Percentiles rank a stretch among this genome's conserved stretches.
Conservation (phyloP, 92 coral and sea anemone species). For the Hydrozoanthus gracilis region DNA sequence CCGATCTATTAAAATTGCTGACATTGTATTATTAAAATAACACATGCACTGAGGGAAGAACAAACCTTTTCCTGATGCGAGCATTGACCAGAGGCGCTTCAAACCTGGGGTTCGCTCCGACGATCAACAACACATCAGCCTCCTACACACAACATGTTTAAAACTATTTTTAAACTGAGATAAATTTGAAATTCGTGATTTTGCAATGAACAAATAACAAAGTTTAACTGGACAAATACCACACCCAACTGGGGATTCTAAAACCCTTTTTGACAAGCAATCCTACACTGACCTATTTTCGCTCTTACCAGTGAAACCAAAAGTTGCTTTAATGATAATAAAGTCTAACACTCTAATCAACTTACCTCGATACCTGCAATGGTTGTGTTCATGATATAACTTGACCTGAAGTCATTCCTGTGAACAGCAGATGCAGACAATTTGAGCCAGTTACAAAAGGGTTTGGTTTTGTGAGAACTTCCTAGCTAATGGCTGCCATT, state of each 20-base stretch:
- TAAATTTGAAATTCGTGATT: too few species aligned
- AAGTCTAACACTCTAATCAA: too few species aligned
- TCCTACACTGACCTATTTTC: too few species aligned
- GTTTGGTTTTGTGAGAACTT: background rate
- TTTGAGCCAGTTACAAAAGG: background rate
- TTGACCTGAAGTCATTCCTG: slow-evolving; percentile 97
- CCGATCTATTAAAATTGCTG: background rate
- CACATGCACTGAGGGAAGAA: background rate
- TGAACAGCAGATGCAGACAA: background rate
- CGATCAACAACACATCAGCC: slow-evolving; percentile 93
- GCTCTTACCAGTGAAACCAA: too few species aligned
- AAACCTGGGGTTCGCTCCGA: slow-evolving; percentile 95
- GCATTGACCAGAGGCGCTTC: slow-evolving; percentile 98
- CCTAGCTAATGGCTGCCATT: background rate
- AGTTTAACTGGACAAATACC: too few species aligned
- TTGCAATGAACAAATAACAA: too few species aligned
- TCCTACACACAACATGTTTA: slow-evolving; percentile 60
- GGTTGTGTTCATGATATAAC: slow-evolving; percentile 97
- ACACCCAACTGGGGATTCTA: too few species aligned
- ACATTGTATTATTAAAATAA: background rate
- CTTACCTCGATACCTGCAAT: slow-evolving; percentile 97
- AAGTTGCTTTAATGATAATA: background rate
- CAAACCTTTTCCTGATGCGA: slow-evolving; percentile 93
- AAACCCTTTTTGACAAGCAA: too few species aligned
- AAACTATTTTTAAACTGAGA: background rate